phyloP scores from a whole-genome alignment of 2,113 vertebrate species.

The Corapipo altera region DNA sequence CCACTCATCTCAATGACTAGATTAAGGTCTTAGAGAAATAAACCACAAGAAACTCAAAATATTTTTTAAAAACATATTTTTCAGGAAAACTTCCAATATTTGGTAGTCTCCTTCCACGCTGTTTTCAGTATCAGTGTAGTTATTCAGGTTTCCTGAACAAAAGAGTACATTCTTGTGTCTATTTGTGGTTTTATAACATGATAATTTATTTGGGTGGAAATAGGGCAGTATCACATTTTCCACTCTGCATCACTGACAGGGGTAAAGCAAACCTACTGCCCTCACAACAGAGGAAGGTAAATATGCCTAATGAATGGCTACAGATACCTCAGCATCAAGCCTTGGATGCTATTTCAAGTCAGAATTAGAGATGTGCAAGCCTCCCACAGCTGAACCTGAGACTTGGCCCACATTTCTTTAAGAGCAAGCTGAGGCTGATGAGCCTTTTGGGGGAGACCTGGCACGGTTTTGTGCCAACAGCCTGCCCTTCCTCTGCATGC shows the following conservation, averaged over 20 bases:
- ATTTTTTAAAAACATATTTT: not conserved
- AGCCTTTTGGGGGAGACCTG: not conserved
- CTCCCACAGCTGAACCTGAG: not conserved
- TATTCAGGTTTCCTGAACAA: not conserved
- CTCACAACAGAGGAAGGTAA: not conserved
- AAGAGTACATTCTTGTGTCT: not conserved
- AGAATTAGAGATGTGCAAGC: not conserved
- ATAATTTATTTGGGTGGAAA: not conserved
- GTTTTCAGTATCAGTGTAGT: not conserved
- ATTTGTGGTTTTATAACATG: not conserved
- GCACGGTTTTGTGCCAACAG: not conserved
- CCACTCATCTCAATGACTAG: not conserved
- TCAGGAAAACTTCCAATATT: not conserved
- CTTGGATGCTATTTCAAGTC: not conserved
- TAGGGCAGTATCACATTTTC: not conserved
- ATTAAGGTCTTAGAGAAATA: not conserved
- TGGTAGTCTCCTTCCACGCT: not conserved
- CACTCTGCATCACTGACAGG: not conserved
- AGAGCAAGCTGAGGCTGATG: not conserved
- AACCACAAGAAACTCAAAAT: not conserved
- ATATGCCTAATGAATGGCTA: not conserved
- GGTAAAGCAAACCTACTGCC: not conserved
- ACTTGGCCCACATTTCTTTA: not conserved
- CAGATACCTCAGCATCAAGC: not conserved
- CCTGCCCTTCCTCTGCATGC: not conserved